Conservation (phyloP, 30 jellyfish, hydroid and myxozoan species). For the Nemopilema nomurai region DNA sequence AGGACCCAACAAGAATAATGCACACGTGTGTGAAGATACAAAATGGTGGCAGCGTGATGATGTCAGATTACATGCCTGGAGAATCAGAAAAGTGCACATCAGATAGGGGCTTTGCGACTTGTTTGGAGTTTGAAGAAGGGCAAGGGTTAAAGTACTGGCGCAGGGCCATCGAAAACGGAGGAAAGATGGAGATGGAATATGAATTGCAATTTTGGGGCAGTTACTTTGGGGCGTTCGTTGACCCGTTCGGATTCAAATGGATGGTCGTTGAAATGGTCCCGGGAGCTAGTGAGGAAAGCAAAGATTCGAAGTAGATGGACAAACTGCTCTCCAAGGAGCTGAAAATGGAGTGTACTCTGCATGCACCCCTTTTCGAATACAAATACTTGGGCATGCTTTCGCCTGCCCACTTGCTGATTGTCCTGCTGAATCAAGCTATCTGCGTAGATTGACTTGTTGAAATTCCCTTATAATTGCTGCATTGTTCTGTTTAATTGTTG, state of each 20-base stretch:
- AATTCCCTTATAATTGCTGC: background rate
- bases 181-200: constrained; percentile 20
- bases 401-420: background rate
- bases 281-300: background rate
- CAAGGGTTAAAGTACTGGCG: constrained; percentile 45
- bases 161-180: constrained; percentile 42
- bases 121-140: constrained; percentile 25
- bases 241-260: constrained; percentile 51
- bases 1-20: constrained; percentile 35
- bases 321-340: background rate
- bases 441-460: background rate
- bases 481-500: background rate
- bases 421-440: background rate
- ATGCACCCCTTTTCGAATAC: too few relatives aligned
- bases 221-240: constrained; percentile 49
- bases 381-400: background rate
- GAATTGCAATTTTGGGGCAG: constrained; percentile 59
- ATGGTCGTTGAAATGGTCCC: constrained; percentile 21
- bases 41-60: constrained; percentile 54
- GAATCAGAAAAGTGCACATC: constrained; percentile 21
- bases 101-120: constrained; percentile 38
- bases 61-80: constrained; percentile 48
- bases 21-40: constrained; percentile 46
- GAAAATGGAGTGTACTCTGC: background rate
- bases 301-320: background rate